Conservation (phyloP, 2,113 vertebrate genomes). For the Callipepla californica region DNA sequence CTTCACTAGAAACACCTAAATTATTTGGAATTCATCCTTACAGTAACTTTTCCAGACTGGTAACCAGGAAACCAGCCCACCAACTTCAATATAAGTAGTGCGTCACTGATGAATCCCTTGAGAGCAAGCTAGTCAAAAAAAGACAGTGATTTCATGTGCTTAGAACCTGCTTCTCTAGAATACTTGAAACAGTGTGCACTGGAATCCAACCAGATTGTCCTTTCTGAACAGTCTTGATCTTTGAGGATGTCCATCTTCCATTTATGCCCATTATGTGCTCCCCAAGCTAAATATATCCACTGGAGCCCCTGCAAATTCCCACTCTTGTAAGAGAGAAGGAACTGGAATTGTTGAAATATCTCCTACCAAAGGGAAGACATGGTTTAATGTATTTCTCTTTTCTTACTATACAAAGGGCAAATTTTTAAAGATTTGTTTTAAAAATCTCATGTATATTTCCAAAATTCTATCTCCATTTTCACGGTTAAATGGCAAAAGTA, state of each 20-base stretch:
- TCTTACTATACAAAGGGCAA: background rate
- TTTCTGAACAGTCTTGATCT: background rate
- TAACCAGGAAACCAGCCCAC: background rate
- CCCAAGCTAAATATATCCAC: background rate
- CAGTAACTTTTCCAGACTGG: background rate
- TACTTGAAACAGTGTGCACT: background rate
- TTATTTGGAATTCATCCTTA: background rate
- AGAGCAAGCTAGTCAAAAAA: background rate
- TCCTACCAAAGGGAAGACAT: background rate
- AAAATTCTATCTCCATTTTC: background rate
- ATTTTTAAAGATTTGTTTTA: background rate
- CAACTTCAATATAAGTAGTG: background rate
- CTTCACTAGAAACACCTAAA: background rate
- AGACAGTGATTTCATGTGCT: background rate
- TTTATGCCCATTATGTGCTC: background rate
- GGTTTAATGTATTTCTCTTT: accelerated
- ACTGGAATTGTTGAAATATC: background rate
- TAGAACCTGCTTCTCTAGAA: background rate
- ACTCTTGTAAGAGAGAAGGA: background rate
- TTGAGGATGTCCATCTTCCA: background rate
- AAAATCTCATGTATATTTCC: background rate
- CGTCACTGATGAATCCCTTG: background rate
- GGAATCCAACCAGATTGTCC: background rate
- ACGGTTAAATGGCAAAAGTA: background rate
- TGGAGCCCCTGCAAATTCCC: background rate